A percentile compares a stretch with the other conserved stretches of the same genome.
phyloP scores from a whole-genome alignment of 2,113 vertebrate species.

The Opisthocomus hoazin region DNA sequence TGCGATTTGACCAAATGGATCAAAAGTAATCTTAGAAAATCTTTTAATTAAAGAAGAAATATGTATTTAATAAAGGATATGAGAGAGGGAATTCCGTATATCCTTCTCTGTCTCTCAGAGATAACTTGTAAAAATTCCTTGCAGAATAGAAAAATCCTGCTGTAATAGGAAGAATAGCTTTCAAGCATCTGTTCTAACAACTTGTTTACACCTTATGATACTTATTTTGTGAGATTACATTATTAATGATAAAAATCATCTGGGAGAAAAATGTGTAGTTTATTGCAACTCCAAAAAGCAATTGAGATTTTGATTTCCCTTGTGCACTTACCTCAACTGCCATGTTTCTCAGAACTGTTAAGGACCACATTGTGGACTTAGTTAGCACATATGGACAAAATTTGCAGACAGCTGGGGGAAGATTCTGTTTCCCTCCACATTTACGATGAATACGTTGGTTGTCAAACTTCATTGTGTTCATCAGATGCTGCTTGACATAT shows the following conservation, averaged over 20 bases:
- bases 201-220: slow-evolving; percentile 35
- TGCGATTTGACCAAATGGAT: slow-evolving; percentile 32
- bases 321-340: background rate
- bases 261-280: background rate
- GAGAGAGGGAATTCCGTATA: slow-evolving; percentile 26
- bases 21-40: slow-evolving; percentile 27
- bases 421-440: background rate
- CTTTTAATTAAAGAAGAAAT: slow-evolving; percentile 63
- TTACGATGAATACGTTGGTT: background rate
- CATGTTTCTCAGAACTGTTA: background rate
- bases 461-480: background rate
- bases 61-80: slow-evolving; percentile 36
- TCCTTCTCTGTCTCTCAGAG: slow-evolving; percentile 33
- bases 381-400: background rate
- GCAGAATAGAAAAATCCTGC: slow-evolving; percentile 6
- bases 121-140: slow-evolving; percentile 52
- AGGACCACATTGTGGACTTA: background rate
- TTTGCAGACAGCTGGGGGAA: background rate
- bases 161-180: background rate
- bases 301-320: background rate
- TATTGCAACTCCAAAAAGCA: slow-evolving; percentile 5
- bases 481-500: background rate
- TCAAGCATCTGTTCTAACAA: slow-evolving; percentile 37
- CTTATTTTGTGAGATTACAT: slow-evolving; percentile 29
- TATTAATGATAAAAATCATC: slow-evolving; percentile 31